Percentiles rank a stretch among this genome's conserved stretches.
These are phyloP conservation scores for Agrotis exclamationis DNA, from an alignment of 2,888 invertebrate species.

Conservation along the genomic window DNA sequence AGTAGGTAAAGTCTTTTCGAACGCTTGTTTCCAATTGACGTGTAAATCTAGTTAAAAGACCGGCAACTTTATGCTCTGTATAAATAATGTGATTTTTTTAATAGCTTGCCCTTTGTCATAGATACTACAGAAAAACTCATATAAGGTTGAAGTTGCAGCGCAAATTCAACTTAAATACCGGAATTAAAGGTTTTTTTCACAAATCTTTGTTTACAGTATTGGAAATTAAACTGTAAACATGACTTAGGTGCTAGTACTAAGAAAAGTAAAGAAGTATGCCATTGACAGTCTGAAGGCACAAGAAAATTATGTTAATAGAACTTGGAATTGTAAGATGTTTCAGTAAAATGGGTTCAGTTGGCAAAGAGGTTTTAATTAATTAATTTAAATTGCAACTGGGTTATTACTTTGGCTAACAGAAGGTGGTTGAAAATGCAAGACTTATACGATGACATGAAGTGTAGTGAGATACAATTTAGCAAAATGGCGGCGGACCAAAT, in stretches of 20 bases:
- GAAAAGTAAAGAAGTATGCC: conserved; percentile 11
- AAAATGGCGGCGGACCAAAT: not conserved
- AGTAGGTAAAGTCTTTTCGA: not conserved
- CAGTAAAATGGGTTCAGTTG: conserved; percentile 1
- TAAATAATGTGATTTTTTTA: not conserved
- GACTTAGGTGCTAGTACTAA: not conserved
- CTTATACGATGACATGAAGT: not conserved
- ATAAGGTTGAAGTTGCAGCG: not conserved
- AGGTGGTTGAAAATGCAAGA: not conserved
- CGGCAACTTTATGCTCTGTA: not conserved
- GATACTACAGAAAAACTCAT: no score
- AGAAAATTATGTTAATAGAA: conserved; percentile 10
- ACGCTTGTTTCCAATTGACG: not conserved
- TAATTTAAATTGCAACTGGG: not conserved
- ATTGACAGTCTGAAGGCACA: conserved; percentile 12
- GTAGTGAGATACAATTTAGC: not conserved
- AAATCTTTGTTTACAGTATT: not conserved
- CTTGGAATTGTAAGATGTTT: not conserved
- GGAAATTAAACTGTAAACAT: not conserved
- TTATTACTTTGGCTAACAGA: not conserved
- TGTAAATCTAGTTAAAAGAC: not conserved
- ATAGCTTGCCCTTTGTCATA: no score
- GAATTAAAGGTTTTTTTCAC: not conserved
- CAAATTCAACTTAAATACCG: not conserved
- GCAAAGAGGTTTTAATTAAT: not conserved